A percentile compares a stretch with the other conserved stretches of the same genome.
phyloP scores from a whole-genome alignment of 2,113 vertebrate species.

The Albula goreensis region DNA sequence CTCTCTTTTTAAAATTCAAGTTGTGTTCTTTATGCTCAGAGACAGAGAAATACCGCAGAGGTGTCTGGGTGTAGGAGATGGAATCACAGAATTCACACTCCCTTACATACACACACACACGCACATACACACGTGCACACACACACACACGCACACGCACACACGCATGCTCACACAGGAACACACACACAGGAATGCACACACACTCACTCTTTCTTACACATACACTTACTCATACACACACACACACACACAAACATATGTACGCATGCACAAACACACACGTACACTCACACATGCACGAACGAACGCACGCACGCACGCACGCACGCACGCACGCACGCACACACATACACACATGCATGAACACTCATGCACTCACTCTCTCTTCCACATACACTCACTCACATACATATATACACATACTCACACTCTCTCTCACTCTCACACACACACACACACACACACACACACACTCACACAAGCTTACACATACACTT shows the following conservation, averaged over 20 bases:
- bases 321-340: neutral
- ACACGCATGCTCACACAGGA: neutral
- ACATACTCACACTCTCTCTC: neutral
- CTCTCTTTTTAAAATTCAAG: slow-evolving; percentile 42
- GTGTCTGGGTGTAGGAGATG: neutral
- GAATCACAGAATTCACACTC: neutral
- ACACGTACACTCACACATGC: too few species aligned
- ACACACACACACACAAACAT: too few species aligned
- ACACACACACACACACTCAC: neutral
- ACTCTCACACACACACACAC: neutral
- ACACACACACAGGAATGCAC: too few species aligned
- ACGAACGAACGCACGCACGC: too few species aligned
- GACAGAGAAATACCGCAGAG: slow-evolving; percentile 7
- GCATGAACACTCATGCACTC: neutral
- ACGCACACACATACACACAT: neutral
- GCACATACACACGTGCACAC: slow-evolving; percentile 19
- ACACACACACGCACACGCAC: neutral
- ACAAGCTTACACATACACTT: neutral
- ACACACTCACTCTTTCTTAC: too few species aligned
- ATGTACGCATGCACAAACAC: too few species aligned
- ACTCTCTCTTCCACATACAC: too few species aligned
- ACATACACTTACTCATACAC: too few species aligned
- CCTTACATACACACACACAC: slow-evolving; percentile 2
- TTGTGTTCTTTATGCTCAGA: slow-evolving; percentile 27
- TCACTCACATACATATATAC: too few species aligned